Percentiles rank a stretch among this genome's conserved stretches.
These are phyloP conservation scores for Drosophila rhopaloa DNA, from an alignment of 1,140 invertebrate species.

Conservation along the genomic window DNA sequence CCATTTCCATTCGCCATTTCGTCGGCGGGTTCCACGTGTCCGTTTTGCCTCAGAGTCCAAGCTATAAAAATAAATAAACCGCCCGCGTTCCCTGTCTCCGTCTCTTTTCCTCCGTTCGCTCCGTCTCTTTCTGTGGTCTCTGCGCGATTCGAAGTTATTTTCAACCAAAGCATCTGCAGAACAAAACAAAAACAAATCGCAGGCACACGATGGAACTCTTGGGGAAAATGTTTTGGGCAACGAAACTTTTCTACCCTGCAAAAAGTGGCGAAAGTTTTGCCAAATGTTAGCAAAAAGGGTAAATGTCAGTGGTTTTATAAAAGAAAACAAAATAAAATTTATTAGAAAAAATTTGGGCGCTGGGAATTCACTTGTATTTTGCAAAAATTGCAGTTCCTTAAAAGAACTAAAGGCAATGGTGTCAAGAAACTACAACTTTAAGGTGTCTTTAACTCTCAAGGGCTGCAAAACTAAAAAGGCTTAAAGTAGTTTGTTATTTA, in stretches of 20 bases:
- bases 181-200: constrained; percentile 26
- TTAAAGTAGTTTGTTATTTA: too few relatives aligned
- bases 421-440: background rate
- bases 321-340: background rate
- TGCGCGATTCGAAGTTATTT: constrained; percentile 70
- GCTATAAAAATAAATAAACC: constrained; percentile 76
- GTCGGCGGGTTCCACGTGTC: constrained; percentile 50
- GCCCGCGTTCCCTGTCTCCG: constrained; percentile 6
- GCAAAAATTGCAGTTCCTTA: background rate
- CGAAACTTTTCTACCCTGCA: constrained; percentile 28
- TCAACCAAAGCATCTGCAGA: constrained; percentile 74
- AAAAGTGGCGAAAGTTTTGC: background rate
- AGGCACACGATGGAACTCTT: constrained; percentile 35
- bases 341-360: background rate
- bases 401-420: background rate
- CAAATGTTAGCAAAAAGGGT: background rate
- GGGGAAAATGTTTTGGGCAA: constrained; percentile 5
- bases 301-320: background rate
- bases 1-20: constrained; percentile 43
- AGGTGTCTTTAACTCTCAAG: background rate
- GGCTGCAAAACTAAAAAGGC: too few relatives aligned
- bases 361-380: background rate
- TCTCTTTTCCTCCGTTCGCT: background rate
- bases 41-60: constrained; percentile 37
- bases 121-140: constrained; percentile 2